phyloP scores from a whole-genome alignment of 2,113 vertebrate species.

The Bufo gargarizans region DNA sequence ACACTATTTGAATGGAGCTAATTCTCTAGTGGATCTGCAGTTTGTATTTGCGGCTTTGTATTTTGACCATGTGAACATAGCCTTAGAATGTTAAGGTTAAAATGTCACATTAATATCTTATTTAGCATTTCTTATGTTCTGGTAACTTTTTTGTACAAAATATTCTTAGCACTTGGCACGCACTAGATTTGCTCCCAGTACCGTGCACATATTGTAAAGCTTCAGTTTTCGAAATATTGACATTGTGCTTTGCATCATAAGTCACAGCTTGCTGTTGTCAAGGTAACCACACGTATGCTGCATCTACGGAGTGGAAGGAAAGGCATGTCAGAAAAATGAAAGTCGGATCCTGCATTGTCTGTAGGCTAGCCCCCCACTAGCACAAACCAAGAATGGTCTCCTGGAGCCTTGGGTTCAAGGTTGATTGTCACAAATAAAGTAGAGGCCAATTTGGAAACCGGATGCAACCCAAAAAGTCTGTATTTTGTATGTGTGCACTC shows the following conservation, averaged over 20 bases:
- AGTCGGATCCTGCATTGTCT: neutral
- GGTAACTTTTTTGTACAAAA: neutral
- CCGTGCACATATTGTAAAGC: neutral
- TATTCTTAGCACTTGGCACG: neutral
- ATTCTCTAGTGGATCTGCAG: no score
- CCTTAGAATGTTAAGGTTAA: no score
- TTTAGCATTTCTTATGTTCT: neutral
- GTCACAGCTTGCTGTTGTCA: slow-evolving; percentile 40
- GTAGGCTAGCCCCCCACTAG: neutral
- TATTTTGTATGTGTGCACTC: neutral
- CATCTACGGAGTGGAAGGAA: slow-evolving; percentile 11
- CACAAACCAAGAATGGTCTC: neutral
- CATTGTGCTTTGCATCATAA: slow-evolving; percentile 25
- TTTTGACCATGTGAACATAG: no score
- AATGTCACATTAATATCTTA: neutral
- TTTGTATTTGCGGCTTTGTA: no score
- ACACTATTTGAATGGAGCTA: no score
- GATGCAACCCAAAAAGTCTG: neutral
- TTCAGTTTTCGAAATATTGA: slow-evolving; percentile 13
- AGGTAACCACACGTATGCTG: slow-evolving; percentile 39
- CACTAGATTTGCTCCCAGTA: neutral
- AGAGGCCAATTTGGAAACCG: neutral
- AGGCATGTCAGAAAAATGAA: slow-evolving; percentile 35
- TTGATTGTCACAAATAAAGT: neutral
- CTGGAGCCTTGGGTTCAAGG: neutral